A percentile compares a stretch with the other conserved stretches of the same genome.
Evolutionary conservation across 2,113 vertebrate genomes (phyloP).

Genomic region (Laticauda colubrina): DNA sequence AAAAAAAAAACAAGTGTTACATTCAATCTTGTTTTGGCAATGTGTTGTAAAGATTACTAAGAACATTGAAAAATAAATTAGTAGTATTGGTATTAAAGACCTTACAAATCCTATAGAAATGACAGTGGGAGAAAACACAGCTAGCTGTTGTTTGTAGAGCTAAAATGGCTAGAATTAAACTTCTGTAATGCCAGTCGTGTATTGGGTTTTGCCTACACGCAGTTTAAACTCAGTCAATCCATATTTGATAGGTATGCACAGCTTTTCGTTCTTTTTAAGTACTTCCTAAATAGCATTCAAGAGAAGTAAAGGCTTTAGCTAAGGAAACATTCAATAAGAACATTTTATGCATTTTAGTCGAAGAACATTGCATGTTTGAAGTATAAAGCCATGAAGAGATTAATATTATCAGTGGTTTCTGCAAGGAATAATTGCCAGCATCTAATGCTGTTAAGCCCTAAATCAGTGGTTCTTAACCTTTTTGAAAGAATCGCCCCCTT

Average conservation of each 20-base stretch:
- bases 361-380: conserved; percentile 46
- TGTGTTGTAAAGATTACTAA: not conserved
- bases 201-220: not conserved
- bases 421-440: conserved; percentile 39
- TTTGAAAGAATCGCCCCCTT: no score
- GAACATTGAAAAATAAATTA: not conserved
- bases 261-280: conserved; percentile 6
- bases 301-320: conserved; percentile 15
- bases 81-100: not conserved
- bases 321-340: conserved; percentile 48
- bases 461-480: no score
- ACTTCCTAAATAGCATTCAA: conserved; percentile 28
- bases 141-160: not conserved
- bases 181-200: not conserved
- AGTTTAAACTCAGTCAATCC: conserved; percentile 17
- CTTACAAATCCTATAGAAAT: not conserved
- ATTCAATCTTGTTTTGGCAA: not conserved
- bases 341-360: conserved; percentile 39
- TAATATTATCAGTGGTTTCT: conserved; percentile 41
- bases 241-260: conserved; percentile 26
- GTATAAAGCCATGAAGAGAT: conserved; percentile 44
- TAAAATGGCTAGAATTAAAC: not conserved
- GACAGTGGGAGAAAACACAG: not conserved
- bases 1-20: not conserved
- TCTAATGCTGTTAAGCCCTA: conserved; percentile 43